These are phyloP conservation scores for Setophaga coronata DNA, from an alignment of 2,113 vertebrate genomes.

Conservation along the genomic window DNA sequence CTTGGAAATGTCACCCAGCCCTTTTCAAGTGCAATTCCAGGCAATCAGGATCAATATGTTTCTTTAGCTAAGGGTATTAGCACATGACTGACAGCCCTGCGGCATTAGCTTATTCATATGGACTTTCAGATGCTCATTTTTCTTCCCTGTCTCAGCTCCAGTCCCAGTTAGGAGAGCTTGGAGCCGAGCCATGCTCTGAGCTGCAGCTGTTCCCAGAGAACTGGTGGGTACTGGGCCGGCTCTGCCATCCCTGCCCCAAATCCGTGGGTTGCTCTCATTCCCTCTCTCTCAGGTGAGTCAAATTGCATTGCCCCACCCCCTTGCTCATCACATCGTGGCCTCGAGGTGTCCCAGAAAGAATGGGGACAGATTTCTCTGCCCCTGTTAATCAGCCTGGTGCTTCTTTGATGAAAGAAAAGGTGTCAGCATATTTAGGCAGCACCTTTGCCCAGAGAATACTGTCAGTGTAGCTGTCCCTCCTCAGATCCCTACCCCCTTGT, in stretches of 20 bases:
- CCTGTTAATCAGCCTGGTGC: rapidly evolving
- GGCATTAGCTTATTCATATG: conserved; percentile 16
- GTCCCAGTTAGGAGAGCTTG: not conserved
- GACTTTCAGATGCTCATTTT: conserved; percentile 53
- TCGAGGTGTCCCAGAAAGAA: not conserved
- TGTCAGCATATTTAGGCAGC: not conserved
- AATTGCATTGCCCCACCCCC: not conserved
- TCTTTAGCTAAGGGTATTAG: conserved; percentile 66
- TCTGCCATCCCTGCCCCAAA: not conserved
- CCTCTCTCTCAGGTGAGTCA: not conserved
- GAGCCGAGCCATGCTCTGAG: not conserved
- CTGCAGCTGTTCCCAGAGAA: not conserved
- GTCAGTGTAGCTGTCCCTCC: not conserved
- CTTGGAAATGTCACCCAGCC: conserved; percentile 73
- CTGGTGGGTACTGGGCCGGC: not conserved
- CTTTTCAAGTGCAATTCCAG: conserved; percentile 74
- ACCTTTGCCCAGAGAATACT: not conserved
- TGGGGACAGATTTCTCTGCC: not conserved
- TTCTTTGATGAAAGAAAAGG: not conserved
- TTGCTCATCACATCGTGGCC: not conserved
- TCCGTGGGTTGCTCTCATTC: not conserved
- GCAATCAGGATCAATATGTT: conserved; percentile 69
- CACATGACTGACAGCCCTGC: conserved; percentile 57
- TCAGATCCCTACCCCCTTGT: not conserved
- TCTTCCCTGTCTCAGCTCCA: not conserved